Evolutionary conservation across 2,888 invertebrate species (phyloP), one percentile per base, ranked within the genome.

Genomic region (Xanthia togata): DNA sequence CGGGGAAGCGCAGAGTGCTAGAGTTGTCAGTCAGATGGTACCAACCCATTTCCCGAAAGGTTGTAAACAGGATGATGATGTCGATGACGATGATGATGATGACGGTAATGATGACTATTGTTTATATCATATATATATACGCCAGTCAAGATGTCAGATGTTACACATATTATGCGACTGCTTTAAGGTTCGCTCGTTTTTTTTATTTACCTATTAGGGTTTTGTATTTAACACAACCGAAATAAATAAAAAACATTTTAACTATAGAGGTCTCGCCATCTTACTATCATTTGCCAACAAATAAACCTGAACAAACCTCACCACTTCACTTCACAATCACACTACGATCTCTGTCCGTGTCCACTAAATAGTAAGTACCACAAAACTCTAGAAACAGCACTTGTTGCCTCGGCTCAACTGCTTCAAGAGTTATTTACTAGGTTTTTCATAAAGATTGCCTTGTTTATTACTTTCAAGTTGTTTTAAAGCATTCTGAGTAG

Each of bases 401-500:
- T 89, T 87, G 87, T 89, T 89, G 88, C 85, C 72, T 57, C 59
- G 73, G 69, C 73, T 68, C 70, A 68, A 73, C 78, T 62, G 78
- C 73, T 82, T 85, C 73, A 77, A 82, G 75, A 73, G 77, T 76
- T 83, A 78, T 81, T 81, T 77, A 73, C 64, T 77, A 68, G 79
- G 67, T 82, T 81, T 82, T 83, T 85, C 79, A 80, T 82, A 78
- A 77, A 78, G 65, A 83, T 81, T 68, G 73, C 74, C 79, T 84
- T 87, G 83, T 84, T 87, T 84, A 87, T 84, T 81, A 79, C 59
- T 83, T 78, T 79, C 50, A 78, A 87, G 83, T 79, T 65, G 78
- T 81, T 86, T 76, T 71, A 78, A 78, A 78, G 67, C 69, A 71
- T 70, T 70, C 59, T 41, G 35, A 83, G 75, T 75, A 79, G 70